Evolutionary conservation across 2,888 invertebrate species (phyloP), one percentile per base, ranked within the genome.

Genomic region (Trilocha varians): DNA sequence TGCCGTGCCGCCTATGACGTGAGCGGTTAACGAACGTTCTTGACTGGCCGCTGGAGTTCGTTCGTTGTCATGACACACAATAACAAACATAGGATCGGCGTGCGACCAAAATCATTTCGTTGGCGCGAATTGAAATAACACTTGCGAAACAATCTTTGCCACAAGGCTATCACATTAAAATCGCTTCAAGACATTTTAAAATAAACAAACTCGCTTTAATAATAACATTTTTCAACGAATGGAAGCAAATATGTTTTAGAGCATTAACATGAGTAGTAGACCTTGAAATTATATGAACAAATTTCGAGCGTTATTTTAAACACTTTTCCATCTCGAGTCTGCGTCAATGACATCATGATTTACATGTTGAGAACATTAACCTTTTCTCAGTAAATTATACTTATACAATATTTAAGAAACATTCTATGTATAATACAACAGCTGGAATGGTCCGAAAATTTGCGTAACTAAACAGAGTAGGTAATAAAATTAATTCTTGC

Each of bases 1-100:
- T 55, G 33, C 16, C 35, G 33, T 45, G 62, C 59, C 57, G 50
- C 58, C 55, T 62, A 62, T 77, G 74, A 74, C 73, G 75, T 63
- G 58, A 65, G 70, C 79, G 84, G 84, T 85, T 78, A 84, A 85
- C 70, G 85, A 85, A 85, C 84, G 85, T 83, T 79, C 85, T 84
- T 84, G 84, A 85, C 84, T 83, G 78, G 65, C 63, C 65, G 62
- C 62, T 62, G 61, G 79, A 78, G 83, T 84, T 83, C 83, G 76
- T 76, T 74, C 71, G 75, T 57, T 59, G 62, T 58, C 59, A 57
- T 65, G 68, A 69, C 69, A 69, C 69, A 69, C 62, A 65, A 71
- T 65, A 69, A 34, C 43, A 34, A 43, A 43, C 35, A 38, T 38
- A 25, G 32, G 37, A 35, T 33, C 33, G 13, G 37, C 40, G 34